Evolutionary conservation across 53 echinoderm and acorn worm species (phyloP).

Genomic region (Temnopleurus reevesii): DNA sequence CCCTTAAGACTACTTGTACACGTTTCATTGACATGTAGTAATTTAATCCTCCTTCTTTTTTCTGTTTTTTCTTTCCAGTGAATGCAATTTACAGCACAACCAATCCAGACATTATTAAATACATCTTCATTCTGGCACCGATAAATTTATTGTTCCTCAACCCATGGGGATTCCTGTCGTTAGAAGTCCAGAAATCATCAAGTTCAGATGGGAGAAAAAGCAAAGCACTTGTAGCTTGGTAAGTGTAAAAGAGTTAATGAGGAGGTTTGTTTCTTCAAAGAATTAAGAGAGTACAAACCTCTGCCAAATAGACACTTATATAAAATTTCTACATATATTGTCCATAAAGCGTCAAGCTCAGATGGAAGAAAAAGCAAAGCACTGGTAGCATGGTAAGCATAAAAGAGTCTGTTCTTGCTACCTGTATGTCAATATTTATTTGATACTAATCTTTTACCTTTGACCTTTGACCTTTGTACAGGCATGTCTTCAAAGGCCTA

Average conservation of each 20-base stretch:
- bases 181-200: constrained; percentile 71
- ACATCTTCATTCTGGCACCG: constrained; percentile 85
- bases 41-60: no score
- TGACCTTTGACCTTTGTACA: constrained; percentile 8
- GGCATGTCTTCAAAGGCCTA: constrained; percentile 66
- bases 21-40: no score
- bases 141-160: constrained; percentile 80
- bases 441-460: background rate
- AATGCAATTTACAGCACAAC: constrained; percentile 66
- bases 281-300: no score
- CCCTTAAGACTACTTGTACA: no score
- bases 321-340: no score
- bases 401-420: no score
- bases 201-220: background rate
- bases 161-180: constrained; percentile 79
- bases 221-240: constrained; percentile 38
- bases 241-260: background rate
- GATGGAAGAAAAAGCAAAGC: constrained; percentile 28
- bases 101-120: constrained; percentile 78
- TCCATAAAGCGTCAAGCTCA: constrained; percentile 44
- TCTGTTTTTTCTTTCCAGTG: no score
- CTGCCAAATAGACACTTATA: no score
- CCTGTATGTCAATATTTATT: no score
- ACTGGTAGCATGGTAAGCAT: constrained; percentile 24
- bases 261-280: no score